Percentiles rank a stretch among this genome's conserved stretches.
These are phyloP conservation scores for Littorina saxatilis DNA, from an alignment of 1,140 invertebrate species.

Conservation along the genomic window DNA sequence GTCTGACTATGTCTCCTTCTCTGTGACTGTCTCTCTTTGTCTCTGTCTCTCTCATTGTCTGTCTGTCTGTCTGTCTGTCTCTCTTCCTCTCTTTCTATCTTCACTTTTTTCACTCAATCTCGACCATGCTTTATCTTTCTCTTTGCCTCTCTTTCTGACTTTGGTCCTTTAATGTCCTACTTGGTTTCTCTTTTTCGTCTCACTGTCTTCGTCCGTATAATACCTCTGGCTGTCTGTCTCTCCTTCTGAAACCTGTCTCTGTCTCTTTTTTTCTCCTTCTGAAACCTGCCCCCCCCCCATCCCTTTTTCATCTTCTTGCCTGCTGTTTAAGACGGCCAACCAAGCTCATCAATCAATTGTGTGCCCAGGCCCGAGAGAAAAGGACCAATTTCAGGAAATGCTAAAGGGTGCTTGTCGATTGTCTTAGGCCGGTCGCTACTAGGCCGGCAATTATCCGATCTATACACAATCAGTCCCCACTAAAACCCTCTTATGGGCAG, in stretches of 20 bases:
- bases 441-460: neutral
- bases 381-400: neutral
- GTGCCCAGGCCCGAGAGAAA: neutral
- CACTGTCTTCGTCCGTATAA: too few relatives aligned
- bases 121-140: too few relatives aligned
- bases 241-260: too few relatives aligned
- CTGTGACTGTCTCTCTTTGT: neutral
- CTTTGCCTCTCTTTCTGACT: too few relatives aligned
- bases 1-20: neutral
- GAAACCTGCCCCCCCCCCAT: too few relatives aligned
- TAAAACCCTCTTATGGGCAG: too few relatives aligned
- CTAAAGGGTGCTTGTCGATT: slow-evolving; percentile 16
- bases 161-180: too few relatives aligned
- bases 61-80: neutral
- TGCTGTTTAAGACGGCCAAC: neutral
- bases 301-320: neutral
- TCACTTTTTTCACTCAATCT: neutral
- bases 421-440: neutral
- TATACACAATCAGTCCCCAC: neutral
- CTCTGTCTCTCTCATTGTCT: neutral
- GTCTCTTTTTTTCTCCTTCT: too few relatives aligned
- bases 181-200: too few relatives aligned
- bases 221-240: too few relatives aligned
- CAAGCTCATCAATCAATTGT: neutral
- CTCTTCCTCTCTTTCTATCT: neutral